phyloP scores from a whole-genome alignment of 92 coral and sea anemone species.

The Actinostola sp. region DNA sequence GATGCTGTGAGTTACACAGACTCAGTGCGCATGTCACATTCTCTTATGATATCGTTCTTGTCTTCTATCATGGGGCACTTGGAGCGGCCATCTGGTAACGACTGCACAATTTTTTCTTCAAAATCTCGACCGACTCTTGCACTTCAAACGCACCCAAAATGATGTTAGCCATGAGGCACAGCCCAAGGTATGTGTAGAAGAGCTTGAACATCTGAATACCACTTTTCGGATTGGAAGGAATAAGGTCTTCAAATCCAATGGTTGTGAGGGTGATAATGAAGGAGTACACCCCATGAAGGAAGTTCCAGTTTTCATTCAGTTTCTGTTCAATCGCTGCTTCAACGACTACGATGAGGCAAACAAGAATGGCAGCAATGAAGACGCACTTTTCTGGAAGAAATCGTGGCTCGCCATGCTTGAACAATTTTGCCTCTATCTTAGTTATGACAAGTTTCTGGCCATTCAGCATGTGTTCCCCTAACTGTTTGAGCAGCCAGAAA shows the following conservation, averaged over 20 bases:
- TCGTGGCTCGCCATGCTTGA: not conserved
- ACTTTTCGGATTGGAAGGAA: not conserved
- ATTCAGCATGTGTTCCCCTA: constrained; percentile 39
- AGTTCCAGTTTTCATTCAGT: not conserved
- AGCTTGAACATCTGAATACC: not conserved
- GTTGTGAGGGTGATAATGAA: not conserved
- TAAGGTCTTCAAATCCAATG: not conserved
- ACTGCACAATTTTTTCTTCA: not conserved
- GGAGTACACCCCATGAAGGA: not conserved
- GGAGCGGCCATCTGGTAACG: too few relatives aligned
- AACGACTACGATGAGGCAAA: not conserved
- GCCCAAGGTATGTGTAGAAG: not conserved
- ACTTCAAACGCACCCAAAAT: not conserved
- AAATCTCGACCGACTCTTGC: not conserved
- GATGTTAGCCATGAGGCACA: not conserved
- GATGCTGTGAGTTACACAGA: too few relatives aligned
- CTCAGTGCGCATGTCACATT: not conserved
- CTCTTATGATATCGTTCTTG: not conserved
- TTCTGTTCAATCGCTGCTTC: not conserved
- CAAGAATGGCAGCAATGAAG: not conserved
- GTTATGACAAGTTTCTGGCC: constrained; percentile 21
- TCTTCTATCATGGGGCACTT: too few relatives aligned
- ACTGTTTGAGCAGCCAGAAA: constrained; percentile 17
- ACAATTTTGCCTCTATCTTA: not conserved
- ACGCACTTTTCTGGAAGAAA: not conserved